phyloP scores from a whole-genome alignment of 2,113 vertebrate genomes.

The Sinocyclocheilus maitianheensis region DNA sequence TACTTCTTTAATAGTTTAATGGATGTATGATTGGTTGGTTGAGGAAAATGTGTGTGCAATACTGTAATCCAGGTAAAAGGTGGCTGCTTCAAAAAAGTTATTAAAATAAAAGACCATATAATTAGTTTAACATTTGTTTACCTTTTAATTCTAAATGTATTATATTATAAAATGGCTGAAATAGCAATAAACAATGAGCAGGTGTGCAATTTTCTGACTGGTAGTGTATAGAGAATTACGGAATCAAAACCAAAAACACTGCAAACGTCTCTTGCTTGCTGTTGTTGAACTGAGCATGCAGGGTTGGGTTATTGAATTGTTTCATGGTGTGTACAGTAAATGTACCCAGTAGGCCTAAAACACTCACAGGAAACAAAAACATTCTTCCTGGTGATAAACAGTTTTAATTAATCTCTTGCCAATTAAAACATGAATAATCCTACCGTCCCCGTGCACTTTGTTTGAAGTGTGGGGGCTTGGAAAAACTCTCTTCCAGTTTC shows the following conservation, averaged over 20 bases:
- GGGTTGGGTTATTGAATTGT: slow-evolving; percentile 27
- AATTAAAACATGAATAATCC: slow-evolving; percentile 54
- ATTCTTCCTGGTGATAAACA: slow-evolving; percentile 51
- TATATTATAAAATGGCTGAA: background rate
- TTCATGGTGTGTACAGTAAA: slow-evolving; percentile 17
- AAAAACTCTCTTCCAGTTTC: slow-evolving; percentile 10
- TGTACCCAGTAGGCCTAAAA: slow-evolving; percentile 33
- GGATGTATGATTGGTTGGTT: too few relatives aligned
- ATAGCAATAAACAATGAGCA: background rate
- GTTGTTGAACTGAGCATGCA: slow-evolving; percentile 14
- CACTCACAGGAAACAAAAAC: slow-evolving; percentile 27
- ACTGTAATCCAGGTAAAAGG: too few relatives aligned
- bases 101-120: too few relatives aligned
- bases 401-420: slow-evolving; percentile 55
- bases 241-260: background rate
- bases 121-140: background rate
- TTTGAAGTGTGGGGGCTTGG: slow-evolving; percentile 29
- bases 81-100: too few relatives aligned
- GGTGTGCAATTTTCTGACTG: background rate
- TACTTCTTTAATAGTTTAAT: too few relatives aligned
- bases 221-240: background rate
- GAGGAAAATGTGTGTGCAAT: too few relatives aligned
- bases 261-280: background rate
- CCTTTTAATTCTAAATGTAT: background rate
- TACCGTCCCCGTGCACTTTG: slow-evolving; percentile 23